Percentiles rank a stretch among this genome's conserved stretches.
Evolutionary conservation across 2,888 invertebrate genomes (phyloP).

Genomic region (Eilema depressum): DNA sequence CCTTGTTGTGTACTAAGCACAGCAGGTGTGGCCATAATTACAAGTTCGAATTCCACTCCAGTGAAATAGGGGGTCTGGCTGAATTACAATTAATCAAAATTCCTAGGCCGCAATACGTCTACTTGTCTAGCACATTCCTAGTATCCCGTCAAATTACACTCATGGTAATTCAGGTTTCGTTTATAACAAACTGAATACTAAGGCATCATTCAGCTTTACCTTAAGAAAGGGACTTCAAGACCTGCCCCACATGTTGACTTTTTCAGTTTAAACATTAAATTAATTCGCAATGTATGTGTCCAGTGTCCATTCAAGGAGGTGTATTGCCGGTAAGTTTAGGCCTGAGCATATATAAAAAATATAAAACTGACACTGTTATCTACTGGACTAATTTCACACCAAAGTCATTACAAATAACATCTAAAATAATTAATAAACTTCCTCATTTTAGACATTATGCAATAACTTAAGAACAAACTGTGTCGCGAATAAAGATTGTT

Average conservation of each 20-base stretch:
- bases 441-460: conserved; percentile 58
- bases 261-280: too few species aligned
- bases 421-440: conserved; percentile 39
- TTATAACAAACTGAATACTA: too few species aligned
- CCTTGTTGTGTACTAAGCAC: conserved; percentile 62
- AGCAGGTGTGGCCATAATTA: conserved; percentile 38
- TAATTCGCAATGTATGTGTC: too few species aligned
- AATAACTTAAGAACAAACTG: conserved; percentile 54
- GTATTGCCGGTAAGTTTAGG: too few species aligned
- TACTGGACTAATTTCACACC: not conserved
- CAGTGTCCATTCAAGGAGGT: not conserved
- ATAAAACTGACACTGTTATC: not conserved
- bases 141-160: too few species aligned
- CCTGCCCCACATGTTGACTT: too few species aligned
- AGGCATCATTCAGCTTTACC: too few species aligned
- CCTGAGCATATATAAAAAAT: not conserved
- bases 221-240: too few species aligned
- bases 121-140: not conserved
- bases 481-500: conserved; percentile 6
- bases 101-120: not conserved
- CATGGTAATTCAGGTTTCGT: too few species aligned
- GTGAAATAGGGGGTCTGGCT: not conserved
- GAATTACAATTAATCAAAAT: not conserved
- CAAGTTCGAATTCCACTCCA: not conserved
- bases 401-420: not conserved